These are phyloP conservation scores for Rhopalosiphum maidis DNA, from an alignment of 1,140 invertebrate genomes.

Conservation along the genomic window DNA sequence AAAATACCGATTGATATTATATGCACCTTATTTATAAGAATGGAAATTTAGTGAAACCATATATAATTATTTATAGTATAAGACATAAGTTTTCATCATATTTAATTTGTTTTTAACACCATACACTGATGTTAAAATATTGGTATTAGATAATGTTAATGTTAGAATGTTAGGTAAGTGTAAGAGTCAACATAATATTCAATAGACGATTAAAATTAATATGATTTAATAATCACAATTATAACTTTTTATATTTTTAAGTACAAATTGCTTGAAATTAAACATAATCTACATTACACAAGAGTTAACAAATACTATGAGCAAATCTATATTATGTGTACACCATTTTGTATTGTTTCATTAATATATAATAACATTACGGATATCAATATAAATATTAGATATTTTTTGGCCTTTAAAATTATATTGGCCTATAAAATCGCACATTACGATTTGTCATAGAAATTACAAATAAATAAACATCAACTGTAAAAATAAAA, in stretches of 20 bases:
- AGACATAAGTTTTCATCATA: neutral
- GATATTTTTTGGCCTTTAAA: slow-evolving; percentile 10
- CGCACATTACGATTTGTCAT: slow-evolving; percentile 42
- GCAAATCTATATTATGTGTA: slow-evolving; percentile 58
- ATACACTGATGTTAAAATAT: neutral
- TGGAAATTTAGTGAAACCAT: neutral
- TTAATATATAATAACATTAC: slow-evolving; percentile 45
- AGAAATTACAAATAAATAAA: slow-evolving; percentile 49
- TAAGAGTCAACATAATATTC: slow-evolving; percentile 24
- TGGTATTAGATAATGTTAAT: neutral
- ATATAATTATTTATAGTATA: neutral
- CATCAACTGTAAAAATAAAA: slow-evolving; percentile 31
- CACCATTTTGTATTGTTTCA: slow-evolving; percentile 44
- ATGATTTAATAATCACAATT: slow-evolving; percentile 55
- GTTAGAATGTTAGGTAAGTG: neutral
- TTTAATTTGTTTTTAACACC: neutral
- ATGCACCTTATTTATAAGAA: neutral
- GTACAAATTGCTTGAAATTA: slow-evolving; percentile 55
- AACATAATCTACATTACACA: slow-evolving; percentile 55
- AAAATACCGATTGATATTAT: too few species aligned
- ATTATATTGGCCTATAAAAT: slow-evolving; percentile 21
- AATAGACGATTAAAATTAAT: slow-evolving; percentile 25
- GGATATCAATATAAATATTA: slow-evolving; percentile 36
- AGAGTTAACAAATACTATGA: slow-evolving; percentile 58
- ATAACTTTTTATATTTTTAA: slow-evolving; percentile 54